A percentile compares a stretch with the other conserved stretches of the same genome.
Conservation (phyloP, 2,888 invertebrate genomes). For the Dascillus cervinus region DNA sequence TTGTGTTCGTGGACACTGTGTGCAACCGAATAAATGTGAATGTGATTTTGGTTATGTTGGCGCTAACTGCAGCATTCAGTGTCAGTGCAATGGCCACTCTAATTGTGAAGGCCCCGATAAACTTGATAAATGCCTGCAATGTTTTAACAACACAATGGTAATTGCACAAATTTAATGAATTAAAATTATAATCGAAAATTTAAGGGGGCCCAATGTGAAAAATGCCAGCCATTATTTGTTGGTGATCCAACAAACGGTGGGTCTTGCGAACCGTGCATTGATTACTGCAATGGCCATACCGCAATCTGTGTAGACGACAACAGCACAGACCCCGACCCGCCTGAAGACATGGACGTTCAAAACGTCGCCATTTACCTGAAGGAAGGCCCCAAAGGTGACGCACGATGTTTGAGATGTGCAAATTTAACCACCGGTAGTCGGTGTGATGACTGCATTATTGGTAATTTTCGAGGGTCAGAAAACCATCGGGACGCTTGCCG, state of each 20-base stretch:
- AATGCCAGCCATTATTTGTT: slow-evolving; percentile 84
- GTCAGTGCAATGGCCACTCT: slow-evolving; percentile 91
- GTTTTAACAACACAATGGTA: slow-evolving; percentile 87
- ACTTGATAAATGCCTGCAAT: slow-evolving; percentile 71
- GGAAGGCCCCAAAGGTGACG: slow-evolving; percentile 62
- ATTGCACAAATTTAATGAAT: slow-evolving; percentile 7
- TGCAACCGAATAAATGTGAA: slow-evolving; percentile 74
- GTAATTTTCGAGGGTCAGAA: slow-evolving; percentile 63
- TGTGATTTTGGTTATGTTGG: slow-evolving; percentile 96
- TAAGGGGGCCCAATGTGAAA: slow-evolving; percentile 82
- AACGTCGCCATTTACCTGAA: slow-evolving; percentile 57
- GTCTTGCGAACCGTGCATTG: slow-evolving; percentile 78
- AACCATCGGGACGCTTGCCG: slow-evolving; percentile 70
- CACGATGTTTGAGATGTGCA: slow-evolving; percentile 76
- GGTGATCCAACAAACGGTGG: slow-evolving; percentile 83
- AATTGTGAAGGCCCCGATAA: slow-evolving; percentile 83
- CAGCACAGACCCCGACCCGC: slow-evolving; percentile 33
- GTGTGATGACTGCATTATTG: slow-evolving; percentile 65
- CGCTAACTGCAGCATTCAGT: slow-evolving; percentile 87
- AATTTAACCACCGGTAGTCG: slow-evolving; percentile 75
- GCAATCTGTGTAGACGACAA: slow-evolving; percentile 62
- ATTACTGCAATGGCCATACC: slow-evolving; percentile 87
- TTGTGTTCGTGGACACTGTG: slow-evolving; percentile 78
- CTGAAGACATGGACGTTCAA: slow-evolving; percentile 45
- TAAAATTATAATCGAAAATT: slow-evolving; percentile 19